A percentile compares a stretch with the other conserved stretches of the same genome.
Conservation (phyloP, 2,113 vertebrate genomes). For the Bombycilla garrulus region DNA sequence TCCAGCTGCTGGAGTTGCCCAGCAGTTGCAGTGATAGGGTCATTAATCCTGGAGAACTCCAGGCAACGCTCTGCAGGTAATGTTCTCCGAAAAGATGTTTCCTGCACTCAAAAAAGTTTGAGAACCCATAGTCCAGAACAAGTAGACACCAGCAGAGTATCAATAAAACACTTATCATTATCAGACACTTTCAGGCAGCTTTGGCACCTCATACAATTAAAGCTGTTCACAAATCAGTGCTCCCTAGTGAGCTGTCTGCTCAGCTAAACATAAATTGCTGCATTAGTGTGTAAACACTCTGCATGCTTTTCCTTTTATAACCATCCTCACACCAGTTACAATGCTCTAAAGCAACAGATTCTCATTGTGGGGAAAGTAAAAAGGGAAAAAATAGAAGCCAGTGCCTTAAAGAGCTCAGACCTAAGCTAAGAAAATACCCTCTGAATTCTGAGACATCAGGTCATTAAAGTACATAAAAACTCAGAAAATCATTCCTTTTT, state of each 20-base stretch:
- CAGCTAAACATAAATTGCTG: neutral
- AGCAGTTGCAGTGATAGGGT: neutral
- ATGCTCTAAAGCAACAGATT: constrained; percentile 3
- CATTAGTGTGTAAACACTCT: constrained; percentile 1
- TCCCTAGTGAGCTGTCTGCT: constrained; percentile 19
- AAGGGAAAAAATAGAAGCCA: neutral
- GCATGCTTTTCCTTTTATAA: constrained; percentile 13
- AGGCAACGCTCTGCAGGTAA: neutral
- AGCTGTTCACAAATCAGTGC: constrained; percentile 24
- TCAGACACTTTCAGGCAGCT: constrained; percentile 1
- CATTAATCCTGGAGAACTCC: neutral
- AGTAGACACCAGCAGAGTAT: neutral
- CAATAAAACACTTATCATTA: neutral
- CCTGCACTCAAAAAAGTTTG: neutral
- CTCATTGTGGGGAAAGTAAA: neutral
- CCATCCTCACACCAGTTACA: neutral
- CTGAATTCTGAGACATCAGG: neutral
- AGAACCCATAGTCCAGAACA: neutral
- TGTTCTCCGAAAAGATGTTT: neutral
- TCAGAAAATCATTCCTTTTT: neutral
- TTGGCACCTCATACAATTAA: constrained; percentile 2
- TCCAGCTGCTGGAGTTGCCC: neutral
- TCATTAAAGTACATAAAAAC: neutral
- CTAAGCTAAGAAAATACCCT: neutral
- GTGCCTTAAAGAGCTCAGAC: neutral